A percentile compares a stretch with the other conserved stretches of the same genome.
These are phyloP conservation scores for Beris morrisii DNA, from an alignment of 2,888 invertebrate genomes.

Conservation along the genomic window DNA sequence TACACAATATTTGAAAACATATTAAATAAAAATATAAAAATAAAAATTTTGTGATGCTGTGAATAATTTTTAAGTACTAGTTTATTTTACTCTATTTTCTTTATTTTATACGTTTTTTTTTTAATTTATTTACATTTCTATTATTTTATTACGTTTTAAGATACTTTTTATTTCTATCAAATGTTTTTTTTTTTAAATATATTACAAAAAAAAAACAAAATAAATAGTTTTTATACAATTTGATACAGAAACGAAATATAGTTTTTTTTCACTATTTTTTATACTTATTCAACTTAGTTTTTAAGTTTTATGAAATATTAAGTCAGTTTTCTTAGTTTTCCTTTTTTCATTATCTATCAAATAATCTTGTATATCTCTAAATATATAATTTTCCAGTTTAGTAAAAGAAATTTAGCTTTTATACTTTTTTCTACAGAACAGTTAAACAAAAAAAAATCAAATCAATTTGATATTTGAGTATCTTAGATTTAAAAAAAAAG, in stretches of 20 bases:
- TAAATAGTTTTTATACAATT: too few relatives aligned
- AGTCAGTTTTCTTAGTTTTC: too few relatives aligned
- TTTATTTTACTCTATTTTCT: constrained; percentile 18
- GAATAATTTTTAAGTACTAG: constrained; percentile 35
- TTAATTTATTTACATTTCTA: constrained; percentile 30
- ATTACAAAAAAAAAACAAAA: too few relatives aligned
- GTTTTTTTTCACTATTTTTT: too few relatives aligned
- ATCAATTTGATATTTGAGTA: constrained; percentile 22
- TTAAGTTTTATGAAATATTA: too few relatives aligned
- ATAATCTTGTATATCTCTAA: too few relatives aligned
- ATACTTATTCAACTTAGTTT: too few relatives aligned
- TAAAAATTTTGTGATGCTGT: constrained; percentile 35
- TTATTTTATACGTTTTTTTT: constrained; percentile 23
- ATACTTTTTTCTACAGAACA: constrained; percentile 32
- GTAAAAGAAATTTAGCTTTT: constrained; percentile 27
- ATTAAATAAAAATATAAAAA: constrained; percentile 30
- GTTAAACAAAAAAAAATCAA: constrained; percentile 7
- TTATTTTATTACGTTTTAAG: background rate
- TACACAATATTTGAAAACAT: constrained; percentile 15
- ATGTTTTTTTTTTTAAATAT: too few relatives aligned
- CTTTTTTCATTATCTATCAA: too few relatives aligned
- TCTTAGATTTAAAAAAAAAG: background rate
- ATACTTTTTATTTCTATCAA: too few relatives aligned
- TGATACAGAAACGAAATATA: too few relatives aligned
- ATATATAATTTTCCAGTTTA: constrained; percentile 7